phyloP scores from a whole-genome alignment of 2,888 invertebrate genomes.

The Plagodis pulveraria region DNA sequence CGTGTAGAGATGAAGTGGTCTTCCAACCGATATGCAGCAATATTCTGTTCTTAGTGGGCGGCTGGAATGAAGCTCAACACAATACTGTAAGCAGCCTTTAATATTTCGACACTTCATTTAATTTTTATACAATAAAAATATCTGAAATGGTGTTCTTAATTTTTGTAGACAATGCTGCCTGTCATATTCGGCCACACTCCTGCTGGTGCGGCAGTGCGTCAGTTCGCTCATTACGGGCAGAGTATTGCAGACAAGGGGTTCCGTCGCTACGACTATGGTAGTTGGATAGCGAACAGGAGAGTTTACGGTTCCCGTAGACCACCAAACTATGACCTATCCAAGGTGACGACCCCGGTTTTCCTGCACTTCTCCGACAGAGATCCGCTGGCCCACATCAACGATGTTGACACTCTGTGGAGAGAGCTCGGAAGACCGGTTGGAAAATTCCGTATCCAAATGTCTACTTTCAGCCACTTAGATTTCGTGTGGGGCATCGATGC shows the following conservation, averaged over 20 bases:
- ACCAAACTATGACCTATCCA: conserved; percentile 84
- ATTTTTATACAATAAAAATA: too few relatives aligned
- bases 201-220: conserved; percentile 88
- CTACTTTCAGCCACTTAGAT: conserved; percentile 88
- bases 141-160: background rate
- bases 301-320: conserved; percentile 82
- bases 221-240: conserved; percentile 90
- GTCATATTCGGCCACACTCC: conserved; percentile 88
- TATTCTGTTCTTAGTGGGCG: conserved; percentile 87
- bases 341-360: conserved; percentile 85
- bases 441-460: conserved; percentile 82
- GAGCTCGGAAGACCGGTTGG: conserved; percentile 83
- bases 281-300: conserved; percentile 71
- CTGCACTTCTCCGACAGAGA: conserved; percentile 88
- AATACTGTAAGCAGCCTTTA: conserved; percentile 53
- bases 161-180: conserved; percentile 87
- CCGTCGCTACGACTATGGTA: conserved; percentile 85
- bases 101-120: too few relatives aligned
- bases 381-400: conserved; percentile 84
- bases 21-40: conserved; percentile 87
- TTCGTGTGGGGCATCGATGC: conserved; percentile 88
- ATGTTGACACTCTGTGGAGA: conserved; percentile 82
- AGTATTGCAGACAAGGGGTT: conserved; percentile 80
- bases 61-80: conserved; percentile 84
- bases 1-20: conserved; percentile 83